Percentiles rank a stretch among this genome's conserved stretches.
Evolutionary conservation across 2,888 invertebrate genomes (phyloP).

Genomic region (Strigamia transsilvanica): DNA sequence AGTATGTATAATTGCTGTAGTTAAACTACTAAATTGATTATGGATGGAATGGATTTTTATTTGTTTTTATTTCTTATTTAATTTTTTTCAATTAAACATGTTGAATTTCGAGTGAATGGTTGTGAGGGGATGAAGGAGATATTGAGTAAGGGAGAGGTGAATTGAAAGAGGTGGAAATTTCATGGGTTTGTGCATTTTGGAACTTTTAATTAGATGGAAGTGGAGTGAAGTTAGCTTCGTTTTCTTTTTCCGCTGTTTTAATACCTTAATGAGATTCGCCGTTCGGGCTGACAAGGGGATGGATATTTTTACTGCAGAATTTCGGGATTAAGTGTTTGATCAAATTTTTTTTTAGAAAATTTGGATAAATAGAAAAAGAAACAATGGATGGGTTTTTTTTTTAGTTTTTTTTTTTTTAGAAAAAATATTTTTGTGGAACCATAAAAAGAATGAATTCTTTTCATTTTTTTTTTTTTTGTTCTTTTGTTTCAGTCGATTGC

Average conservation of each 20-base stretch:
- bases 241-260: constrained; percentile 27
- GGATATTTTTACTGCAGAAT: neutral
- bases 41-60: too few relatives aligned
- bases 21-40: neutral
- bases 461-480: neutral
- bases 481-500: constrained; percentile 45
- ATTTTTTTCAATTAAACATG: neutral
- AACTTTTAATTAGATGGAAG: constrained; percentile 47
- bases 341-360: neutral
- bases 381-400: neutral
- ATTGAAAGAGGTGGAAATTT: constrained; percentile 24
- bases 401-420: neutral
- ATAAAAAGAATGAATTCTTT: neutral
- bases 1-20: neutral
- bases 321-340: neutral
- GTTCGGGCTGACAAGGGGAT: neutral
- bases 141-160: neutral
- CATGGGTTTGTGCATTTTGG: constrained; percentile 35
- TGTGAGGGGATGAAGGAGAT: neutral
- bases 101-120: neutral
- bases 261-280: constrained; percentile 44
- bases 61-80: too few relatives aligned
- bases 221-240: neutral
- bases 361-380: neutral
- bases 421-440: neutral